Percentiles rank a stretch among this genome's conserved stretches.
These are phyloP conservation scores for Gallinago nigripennis DNA, from an alignment of 2,797 vertebrate species.

Conservation along the genomic window DNA sequence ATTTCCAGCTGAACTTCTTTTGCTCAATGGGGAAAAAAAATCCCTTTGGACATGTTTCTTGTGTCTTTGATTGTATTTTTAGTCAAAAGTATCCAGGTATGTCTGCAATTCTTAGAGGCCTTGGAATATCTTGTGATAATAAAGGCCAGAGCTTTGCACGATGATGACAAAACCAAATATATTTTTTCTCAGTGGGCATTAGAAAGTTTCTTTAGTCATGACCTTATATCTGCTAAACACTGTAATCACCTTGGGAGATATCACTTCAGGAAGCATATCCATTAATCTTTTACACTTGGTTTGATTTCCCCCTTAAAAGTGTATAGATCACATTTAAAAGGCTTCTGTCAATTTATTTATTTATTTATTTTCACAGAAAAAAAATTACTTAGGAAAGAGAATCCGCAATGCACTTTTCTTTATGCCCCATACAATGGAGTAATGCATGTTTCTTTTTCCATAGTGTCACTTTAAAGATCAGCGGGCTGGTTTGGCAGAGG, in stretches of 20 bases:
- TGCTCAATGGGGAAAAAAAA: neutral
- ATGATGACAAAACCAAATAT: neutral
- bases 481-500: neutral
- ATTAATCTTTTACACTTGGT: constrained; percentile 42
- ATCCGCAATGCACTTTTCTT: neutral
- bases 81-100: neutral
- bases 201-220: constrained; percentile 57
- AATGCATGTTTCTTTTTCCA: neutral
- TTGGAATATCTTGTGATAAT: neutral
- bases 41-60: neutral
- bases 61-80: neutral
- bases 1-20: neutral
- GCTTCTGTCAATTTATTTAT: neutral
- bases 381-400: neutral
- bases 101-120: neutral
- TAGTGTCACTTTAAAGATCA: neutral
- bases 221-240: constrained; percentile 43
- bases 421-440: neutral
- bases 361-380: neutral
- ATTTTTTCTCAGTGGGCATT: neutral
- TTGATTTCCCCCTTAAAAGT: constrained; percentile 11
- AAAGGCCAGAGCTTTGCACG: neutral
- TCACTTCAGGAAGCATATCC: constrained; percentile 31
- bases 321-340: constrained; percentile 15
- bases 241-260: constrained; percentile 53